Base-by-base conservation (phyloP, 1,140 invertebrate species). In the Heliconius congener region DNA sequence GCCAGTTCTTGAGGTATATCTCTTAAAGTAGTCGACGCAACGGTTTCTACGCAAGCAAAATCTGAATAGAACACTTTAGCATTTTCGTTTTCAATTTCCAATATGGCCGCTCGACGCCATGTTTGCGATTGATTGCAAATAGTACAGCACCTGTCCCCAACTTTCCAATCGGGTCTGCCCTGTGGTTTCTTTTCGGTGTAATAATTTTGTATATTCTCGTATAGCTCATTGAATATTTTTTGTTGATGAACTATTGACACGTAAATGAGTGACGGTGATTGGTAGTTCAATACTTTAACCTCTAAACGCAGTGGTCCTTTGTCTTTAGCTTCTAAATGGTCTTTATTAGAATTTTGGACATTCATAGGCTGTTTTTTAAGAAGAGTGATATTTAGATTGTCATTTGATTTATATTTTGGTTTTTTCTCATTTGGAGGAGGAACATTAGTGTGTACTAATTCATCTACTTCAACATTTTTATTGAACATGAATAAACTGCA, bases 231-330 rank as follows among this genome's bases (percentile, higher is more conserved):
- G 39, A 95, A 94, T 3, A 82, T 78, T 60, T 89, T 86, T 73
- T 95, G 86, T 39, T 91, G 91, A 6, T 88, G 86, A 3, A 85
- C 81, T 8, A 95, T 87, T 0, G 93, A 92, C 0, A 96, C 88
- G 73, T 96, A 96, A 70, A 96, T 93, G 9, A 91, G 88, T 19
- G 95, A 95, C 0, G 96, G 96, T 0, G 95, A 95, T 8, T 91
- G 83, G 6, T 91, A 93, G 30, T 92, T 90, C 1, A 95, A 55
- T 3, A 96, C 82, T 76, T 91, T 88, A 0, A 95, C 94, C 78
- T 93, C 88, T 8, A 96, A 46, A 81, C 92, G 93, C 37, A 95
- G 91, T 0, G 95, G 95, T 37, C 95, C 95, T 52, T 89, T 88
- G 23, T 95, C 91, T 84, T 91, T 93, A 0, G 88, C 91, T 27